Base-by-base conservation (phyloP, 2,113 vertebrate genomes). In the Bubo blakistoni region DNA sequence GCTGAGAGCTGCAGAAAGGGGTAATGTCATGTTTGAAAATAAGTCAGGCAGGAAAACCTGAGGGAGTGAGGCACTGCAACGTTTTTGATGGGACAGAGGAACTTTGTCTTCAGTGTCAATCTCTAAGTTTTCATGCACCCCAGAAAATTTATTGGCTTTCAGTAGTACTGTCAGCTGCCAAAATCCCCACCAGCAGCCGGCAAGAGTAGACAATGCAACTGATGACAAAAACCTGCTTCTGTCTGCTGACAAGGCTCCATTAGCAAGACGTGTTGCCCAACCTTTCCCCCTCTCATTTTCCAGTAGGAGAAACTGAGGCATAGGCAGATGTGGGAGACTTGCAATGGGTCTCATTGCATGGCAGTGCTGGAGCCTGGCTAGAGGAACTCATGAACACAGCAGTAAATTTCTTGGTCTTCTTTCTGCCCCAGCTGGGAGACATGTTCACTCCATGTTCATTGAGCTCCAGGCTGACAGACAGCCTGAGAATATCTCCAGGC, bases 381-480 rank as follows among this genome's bases (percentile, higher is more conserved):
- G 76, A 81, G 76, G 58, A 85, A 11, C 46, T 90, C 65, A 40
- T 0, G 0, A 13, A 2, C 40, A 46, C 38, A 49, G 66, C 66
- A 79, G 36, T 7, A 3, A 34, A 54, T 80, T 90, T 79, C 49
- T 52, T 86, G 1, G 4, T 81, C 27, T 19, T 77, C 49, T 74
- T 87, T 63, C 40, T 5, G 0, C 34, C 76, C n/a, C 0, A 6
- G 38, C 72, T 81, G 67, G 52, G 81, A 93, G 67, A 59, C 83
- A 82, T 74, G 67, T 87, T 55, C 38, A 9, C 74, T 88, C 67
- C 38, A 6, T 77, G 77, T 91, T 94, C 85, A 83, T 92, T 88
- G 81, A 96, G 72, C 71, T 92, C 42, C 44, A 52, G 81, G 71
- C 86, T 81, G 94, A 93, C 90, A 97, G 92, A 79, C 92, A 96